Percentiles rank a stretch among this genome's conserved stretches.
Evolutionary conservation across 1,140 invertebrate genomes (phyloP).

Genomic region (Vanessa atalanta): DNA sequence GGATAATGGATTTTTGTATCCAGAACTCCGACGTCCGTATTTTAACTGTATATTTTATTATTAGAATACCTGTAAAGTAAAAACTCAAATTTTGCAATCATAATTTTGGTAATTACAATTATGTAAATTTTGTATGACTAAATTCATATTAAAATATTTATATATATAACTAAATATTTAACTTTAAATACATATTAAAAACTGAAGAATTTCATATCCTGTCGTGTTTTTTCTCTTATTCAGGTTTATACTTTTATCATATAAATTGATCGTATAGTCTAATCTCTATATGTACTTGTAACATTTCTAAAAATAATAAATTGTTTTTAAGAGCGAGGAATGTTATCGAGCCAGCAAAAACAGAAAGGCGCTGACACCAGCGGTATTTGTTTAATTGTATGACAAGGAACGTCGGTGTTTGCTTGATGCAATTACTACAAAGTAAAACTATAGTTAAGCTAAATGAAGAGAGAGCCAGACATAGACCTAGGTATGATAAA

Average conservation of each 20-base stretch:
- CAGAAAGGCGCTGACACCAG: constrained; percentile 27
- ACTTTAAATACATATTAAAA: too few relatives aligned
- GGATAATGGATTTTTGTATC: not conserved
- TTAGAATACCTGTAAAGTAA: not conserved
- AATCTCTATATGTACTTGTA: not conserved
- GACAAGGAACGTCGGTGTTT: constrained; percentile 33
- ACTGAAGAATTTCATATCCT: too few relatives aligned
- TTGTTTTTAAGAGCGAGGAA: constrained; percentile 10
- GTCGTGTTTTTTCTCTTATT: too few relatives aligned
- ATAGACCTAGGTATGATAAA: constrained; percentile 43
- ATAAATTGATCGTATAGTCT: not conserved
- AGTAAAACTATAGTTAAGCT: constrained; percentile 39
- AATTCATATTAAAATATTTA: too few relatives aligned
- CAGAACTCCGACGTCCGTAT: too few relatives aligned
- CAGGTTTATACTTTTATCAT: too few relatives aligned
- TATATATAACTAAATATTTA: too few relatives aligned
- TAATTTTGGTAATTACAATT: too few relatives aligned
- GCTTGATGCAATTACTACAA: constrained; percentile 42
- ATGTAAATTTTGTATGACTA: too few relatives aligned
- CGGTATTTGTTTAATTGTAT: constrained; percentile 43
- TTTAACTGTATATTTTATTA: not conserved
- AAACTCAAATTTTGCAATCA: not conserved
- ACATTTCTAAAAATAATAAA: constrained; percentile 25
- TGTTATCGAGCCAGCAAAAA: constrained; percentile 29
- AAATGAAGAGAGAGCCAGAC: constrained; percentile 41